Percentiles rank a stretch among this genome's conserved stretches.
phyloP scores from a whole-genome alignment of 2,888 invertebrate genomes.

The Dolichopus griseipennis region DNA sequence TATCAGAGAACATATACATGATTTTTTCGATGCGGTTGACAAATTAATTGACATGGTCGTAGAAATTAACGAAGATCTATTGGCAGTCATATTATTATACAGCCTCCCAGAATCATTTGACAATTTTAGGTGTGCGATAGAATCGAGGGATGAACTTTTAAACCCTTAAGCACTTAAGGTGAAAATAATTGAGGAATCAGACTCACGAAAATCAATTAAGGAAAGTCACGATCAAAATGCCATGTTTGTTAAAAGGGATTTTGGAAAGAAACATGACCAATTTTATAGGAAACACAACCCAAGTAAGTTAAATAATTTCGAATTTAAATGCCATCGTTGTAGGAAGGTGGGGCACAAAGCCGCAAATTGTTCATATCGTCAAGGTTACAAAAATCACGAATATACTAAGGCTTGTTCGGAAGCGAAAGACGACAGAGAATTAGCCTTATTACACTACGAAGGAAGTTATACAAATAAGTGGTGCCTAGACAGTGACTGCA shows the following conservation, averaged over 20 bases:
- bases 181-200: conserved; percentile 23
- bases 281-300: conserved; percentile 14
- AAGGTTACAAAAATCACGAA: background rate
- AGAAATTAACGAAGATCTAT: background rate
- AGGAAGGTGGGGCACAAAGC: conserved; percentile 8
- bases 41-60: too few species aligned
- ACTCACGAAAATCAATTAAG: conserved; percentile 20
- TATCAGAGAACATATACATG: too few species aligned
- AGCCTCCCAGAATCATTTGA: conserved; percentile 31
- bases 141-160: conserved; percentile 27
- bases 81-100: conserved; percentile 32
- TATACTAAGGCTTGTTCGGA: background rate
- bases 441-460: too few species aligned
- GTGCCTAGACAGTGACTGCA: too few species aligned
- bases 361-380: background rate
- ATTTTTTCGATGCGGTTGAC: too few species aligned
- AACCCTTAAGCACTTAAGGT: conserved; percentile 13
- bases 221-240: background rate
- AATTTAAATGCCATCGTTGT: too few species aligned
- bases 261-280: too few species aligned
- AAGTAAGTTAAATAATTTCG: background rate
- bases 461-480: too few species aligned
- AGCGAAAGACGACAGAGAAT: background rate
- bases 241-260: conserved; percentile 7
- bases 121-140: conserved; percentile 33